phyloP scores from a whole-genome alignment of 2,797 vertebrate genomes.

The Corythornis leucogaster region DNA sequence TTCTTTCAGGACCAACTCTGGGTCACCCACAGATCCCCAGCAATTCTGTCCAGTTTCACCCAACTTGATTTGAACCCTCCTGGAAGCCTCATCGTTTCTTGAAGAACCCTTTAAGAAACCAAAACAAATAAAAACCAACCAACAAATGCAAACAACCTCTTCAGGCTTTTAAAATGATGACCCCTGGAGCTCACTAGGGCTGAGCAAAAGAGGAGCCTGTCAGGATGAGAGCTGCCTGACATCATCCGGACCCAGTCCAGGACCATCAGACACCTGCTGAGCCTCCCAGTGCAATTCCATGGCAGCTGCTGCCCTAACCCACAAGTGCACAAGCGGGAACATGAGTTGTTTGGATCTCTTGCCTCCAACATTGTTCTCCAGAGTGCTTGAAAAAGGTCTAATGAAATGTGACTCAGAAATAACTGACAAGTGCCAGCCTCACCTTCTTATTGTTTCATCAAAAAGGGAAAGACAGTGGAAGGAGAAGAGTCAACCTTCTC shows the following conservation, averaged over 20 bases:
- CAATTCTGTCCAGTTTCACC: background rate
- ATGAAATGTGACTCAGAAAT: constrained; percentile 80
- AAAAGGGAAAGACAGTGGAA: constrained; percentile 64
- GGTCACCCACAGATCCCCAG: background rate
- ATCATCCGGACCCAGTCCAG: background rate
- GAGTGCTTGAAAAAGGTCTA: constrained; percentile 70
- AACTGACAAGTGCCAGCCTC: constrained; percentile 77
- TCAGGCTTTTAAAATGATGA: background rate
- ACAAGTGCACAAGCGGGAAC: constrained; percentile 51
- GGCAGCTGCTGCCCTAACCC: constrained; percentile 24
- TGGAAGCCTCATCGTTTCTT: background rate
- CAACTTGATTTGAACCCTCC: background rate
- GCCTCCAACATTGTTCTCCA: constrained; percentile 60
- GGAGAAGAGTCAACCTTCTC: constrained; percentile 60
- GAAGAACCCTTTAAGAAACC: background rate
- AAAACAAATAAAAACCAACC: background rate
- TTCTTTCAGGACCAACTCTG: background rate
- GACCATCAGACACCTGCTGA: constrained; percentile 54
- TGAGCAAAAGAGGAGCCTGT: background rate
- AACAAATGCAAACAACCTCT: background rate
- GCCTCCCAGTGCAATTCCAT: constrained; percentile 24
- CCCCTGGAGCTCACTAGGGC: background rate
- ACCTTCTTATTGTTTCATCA: constrained; percentile 79
- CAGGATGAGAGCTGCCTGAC: background rate
- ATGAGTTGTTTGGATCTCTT: constrained; percentile 43